Evolutionary conservation across 2,797 vertebrate species (phyloP), one percentile per base, ranked within the genome.

Genomic region (Esox masquinongy): DNA sequence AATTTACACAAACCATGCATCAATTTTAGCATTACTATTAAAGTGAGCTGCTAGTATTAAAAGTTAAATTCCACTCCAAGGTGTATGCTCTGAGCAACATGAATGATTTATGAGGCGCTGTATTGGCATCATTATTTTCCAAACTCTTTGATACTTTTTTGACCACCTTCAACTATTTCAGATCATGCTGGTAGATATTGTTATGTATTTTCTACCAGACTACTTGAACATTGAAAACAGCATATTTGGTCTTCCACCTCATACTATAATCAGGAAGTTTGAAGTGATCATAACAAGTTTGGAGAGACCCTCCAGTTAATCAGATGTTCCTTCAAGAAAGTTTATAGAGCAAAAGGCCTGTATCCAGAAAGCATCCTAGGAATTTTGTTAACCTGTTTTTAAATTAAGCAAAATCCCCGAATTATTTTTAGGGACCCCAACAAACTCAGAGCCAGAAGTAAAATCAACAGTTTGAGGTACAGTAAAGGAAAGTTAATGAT

Each of bases 31-130:
- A 31, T 26, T 63, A 49, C 11, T 66, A 19, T 74, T 11, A 6
- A 75, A 74, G 31, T 68, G 56, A 75, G 68, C 17, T 73, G 5
- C 53, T 9, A 56, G 2, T 56, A 56, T 56, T 56, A 56, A 56
- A 56, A n/a, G 53, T 22, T n/a, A 56, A n/a, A 56, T 22, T 56
- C 53, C n/a, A 26, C 56, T 73, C 36, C 36, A 29, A 73, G 59
- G 72, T 51, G 24, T 39, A 5, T 24, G 17, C 47, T 74, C 19
- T 4, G 17, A 74, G 73, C 2, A 67, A 68, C 61, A 51, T 68
- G n/a, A 17, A 68, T 51, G 26, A 34, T 49, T 67, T 34, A 74
- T 51, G 12, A 66, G 22, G 56, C n/a, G 36, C 11, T 63, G n/a
- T 73, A 19, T 31, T 66, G 24, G 61, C 24, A 51, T 67, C 53